Base-by-base conservation (phyloP, 2,888 invertebrate genomes). In the Notocelia uddmanniana region DNA sequence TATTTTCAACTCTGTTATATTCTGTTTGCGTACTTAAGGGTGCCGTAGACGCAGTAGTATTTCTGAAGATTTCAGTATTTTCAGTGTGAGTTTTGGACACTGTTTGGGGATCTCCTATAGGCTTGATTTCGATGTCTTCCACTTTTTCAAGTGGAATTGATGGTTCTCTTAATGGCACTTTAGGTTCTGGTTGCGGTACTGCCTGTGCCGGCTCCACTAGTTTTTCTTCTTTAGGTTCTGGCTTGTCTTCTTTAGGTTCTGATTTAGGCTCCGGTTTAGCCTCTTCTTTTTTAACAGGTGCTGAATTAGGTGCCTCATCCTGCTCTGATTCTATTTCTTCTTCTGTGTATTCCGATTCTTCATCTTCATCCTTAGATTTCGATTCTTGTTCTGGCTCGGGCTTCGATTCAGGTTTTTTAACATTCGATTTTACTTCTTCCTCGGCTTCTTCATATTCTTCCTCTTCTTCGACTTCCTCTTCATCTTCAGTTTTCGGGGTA, bases 41-140 rank as follows among this genome's bases (percentile, higher is more conserved):
- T 18, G 88, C 86, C 26, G 81, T 73, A 11, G 91, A 88, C 62
- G 87, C 88, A 19, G 83, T 81, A 37, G 85, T 82, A 60, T 83
- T 89, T 6, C 85, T 89, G 26, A 88, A 89, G 6, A 92, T 92
- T 88, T 93, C 92, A 37, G 93, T 93, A 48, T 85, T 90, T 76
- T 89, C 86, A 64, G 87, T 85, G 23, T 86, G 89, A 11, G 90
- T 83, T 79, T 91, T 93, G 9, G 89, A 88, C 50, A 91, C 83
- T 3, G 88, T 80, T 77, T 88, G 88, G n/a, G 83, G 79, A 11
- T 85, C 82, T 60, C 89, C 89, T 59, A 93, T 92, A 1, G 94
- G 93, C 74, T 93, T 94, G 23, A 94, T 93, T 83, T 93, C 93
- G 52, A 93, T 83, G 76, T 91, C 92, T 83, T 92, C 92, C 31